Evolutionary conservation across 2,888 invertebrate genomes (phyloP), one percentile per base, ranked within the genome.

Genomic region (Meiosimyza decipiens): DNA sequence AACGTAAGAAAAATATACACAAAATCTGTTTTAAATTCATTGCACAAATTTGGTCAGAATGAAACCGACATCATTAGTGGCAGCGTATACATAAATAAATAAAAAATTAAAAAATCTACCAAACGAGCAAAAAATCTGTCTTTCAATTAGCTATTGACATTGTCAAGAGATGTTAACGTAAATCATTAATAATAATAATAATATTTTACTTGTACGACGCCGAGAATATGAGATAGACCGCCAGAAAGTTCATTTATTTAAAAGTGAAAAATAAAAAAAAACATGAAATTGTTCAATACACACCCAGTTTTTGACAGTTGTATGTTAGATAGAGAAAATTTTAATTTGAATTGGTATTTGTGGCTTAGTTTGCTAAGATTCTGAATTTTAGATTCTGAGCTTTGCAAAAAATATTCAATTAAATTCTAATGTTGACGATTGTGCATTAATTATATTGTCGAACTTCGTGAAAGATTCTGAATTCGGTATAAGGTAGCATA

Each of bases 111-210:
- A 40, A 40, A 40, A 40, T 40, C 9, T 9, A 40, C 9, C 6
- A 9, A 40, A 40, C 9, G 40, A 40, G 40, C 40, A 59, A 59
- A 59, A 59, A 59, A 59, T 60, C 28, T 52, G 40, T 62, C 64
- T 13, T 64, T 64, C 55, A 72, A 72, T 68, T 72, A 68, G 57
- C 63, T 72, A 68, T 68, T 72, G 72, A 64, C 68, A 72, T 72
- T 72, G 68, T 72, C 68, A 57, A 63, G 57, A 63, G 64, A 63
- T 72, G 72, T 72, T 72, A 68, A 68, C 68, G 28, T 63, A 72
- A 72, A 68, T 68, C 72, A 72, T 72, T 68, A 63, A 67, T 67
- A 67, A 72, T 70, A n/a, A 72, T 70, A 33, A 33, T n/a, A 6
- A 18, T 16, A 50, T 22, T 22, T 22, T 22, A 64, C 22, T 60